Evolutionary conservation across 2,113 vertebrate genomes (phyloP).

Genomic region (Tenrec ecaudatus): DNA sequence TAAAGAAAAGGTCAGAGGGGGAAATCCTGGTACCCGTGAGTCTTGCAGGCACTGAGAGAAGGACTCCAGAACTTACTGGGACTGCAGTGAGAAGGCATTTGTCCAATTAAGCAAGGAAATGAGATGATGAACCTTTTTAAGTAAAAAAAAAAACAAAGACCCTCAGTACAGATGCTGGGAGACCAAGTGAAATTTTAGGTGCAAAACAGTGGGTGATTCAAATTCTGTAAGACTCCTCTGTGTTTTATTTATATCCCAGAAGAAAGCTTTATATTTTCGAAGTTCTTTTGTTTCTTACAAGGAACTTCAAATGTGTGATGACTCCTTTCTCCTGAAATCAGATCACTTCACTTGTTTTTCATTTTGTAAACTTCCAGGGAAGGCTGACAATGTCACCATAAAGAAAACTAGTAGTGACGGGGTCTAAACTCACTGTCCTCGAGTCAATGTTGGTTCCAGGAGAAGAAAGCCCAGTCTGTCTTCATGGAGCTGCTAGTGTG

Average conservation of each 20-base stretch:
- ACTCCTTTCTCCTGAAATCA: slow-evolving; percentile 17
- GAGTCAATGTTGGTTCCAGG: too few relatives aligned
- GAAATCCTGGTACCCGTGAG: background rate
- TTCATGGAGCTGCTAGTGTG: too few relatives aligned
- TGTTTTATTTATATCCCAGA: slow-evolving; percentile 73
- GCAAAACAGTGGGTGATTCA: slow-evolving; percentile 74
- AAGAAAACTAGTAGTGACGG: background rate
- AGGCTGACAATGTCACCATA: background rate
- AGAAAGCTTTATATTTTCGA: slow-evolving; percentile 62
- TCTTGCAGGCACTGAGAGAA: background rate
- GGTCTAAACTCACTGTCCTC: too few relatives aligned
- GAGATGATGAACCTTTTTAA: slow-evolving; percentile 44
- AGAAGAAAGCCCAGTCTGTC: too few relatives aligned
- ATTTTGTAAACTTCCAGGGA: background rate
- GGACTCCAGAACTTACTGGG: background rate
- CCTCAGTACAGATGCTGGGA: slow-evolving; percentile 63
- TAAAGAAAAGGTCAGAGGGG: background rate
- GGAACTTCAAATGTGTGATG: slow-evolving; percentile 38
- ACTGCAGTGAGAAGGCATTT: background rate
- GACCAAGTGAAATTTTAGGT: slow-evolving; percentile 72
- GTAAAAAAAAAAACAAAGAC: background rate
- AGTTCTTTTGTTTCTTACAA: slow-evolving; percentile 42
- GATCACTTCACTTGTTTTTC: background rate
- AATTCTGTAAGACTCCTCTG: slow-evolving; percentile 60
- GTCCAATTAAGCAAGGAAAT: background rate